phyloP scores from a whole-genome alignment of 2,113 vertebrate genomes.

The Callaeas wilsoni region DNA sequence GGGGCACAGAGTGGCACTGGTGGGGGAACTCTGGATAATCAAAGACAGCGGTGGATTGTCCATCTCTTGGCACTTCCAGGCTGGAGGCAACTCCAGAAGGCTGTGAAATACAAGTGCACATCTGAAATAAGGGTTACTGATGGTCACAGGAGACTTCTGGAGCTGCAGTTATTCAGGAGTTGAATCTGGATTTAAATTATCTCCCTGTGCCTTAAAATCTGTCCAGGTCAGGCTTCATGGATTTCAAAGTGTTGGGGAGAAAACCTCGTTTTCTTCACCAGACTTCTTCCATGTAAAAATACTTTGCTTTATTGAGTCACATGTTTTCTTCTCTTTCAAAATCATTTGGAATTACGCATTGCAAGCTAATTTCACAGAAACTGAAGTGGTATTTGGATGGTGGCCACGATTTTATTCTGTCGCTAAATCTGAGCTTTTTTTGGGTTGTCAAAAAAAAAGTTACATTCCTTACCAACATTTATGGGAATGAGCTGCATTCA shows the following conservation, averaged over 20 bases:
- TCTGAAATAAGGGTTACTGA: background rate
- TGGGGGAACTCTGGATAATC: background rate
- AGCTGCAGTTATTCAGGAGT: background rate
- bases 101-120: background rate
- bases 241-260: background rate
- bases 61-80: background rate
- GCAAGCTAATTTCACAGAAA: background rate
- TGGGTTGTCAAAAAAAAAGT: background rate
- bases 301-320: background rate
- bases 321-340: background rate
- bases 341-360: background rate
- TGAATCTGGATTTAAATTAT: background rate
- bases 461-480: fast-evolving
- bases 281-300: fast-evolving
- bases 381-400: background rate
- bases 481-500: background rate
- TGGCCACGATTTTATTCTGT: background rate
- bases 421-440: background rate
- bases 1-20: background rate
- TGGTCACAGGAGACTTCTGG: background rate
- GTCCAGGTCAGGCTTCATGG: background rate
- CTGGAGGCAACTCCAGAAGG: background rate
- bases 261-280: background rate
- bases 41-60: background rate
- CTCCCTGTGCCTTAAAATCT: background rate